These are phyloP conservation scores for Lepus americanus DNA, from an alignment of 2,113 vertebrate genomes.

Conservation along the genomic window DNA sequence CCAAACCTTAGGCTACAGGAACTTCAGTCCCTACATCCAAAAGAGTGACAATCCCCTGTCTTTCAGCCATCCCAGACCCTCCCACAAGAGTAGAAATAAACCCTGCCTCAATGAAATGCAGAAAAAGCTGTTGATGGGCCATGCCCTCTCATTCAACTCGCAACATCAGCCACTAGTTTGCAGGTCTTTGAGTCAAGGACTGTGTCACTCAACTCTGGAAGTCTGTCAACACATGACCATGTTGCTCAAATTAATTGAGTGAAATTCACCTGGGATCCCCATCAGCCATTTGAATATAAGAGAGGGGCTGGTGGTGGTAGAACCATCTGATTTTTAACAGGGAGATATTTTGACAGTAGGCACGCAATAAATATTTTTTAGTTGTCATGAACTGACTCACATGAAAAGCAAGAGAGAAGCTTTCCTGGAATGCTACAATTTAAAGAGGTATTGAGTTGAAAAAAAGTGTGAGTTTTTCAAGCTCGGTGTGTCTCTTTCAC, in stretches of 20 bases:
- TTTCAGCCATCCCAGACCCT: background rate
- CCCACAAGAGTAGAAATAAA: background rate
- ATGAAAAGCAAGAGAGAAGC: constrained; percentile 42
- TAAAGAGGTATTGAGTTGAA: background rate
- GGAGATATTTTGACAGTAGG: background rate
- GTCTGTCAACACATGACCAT: background rate
- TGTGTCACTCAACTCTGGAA: background rate
- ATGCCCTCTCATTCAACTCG: background rate
- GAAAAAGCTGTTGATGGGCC: background rate
- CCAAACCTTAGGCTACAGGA: background rate
- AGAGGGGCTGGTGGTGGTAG: background rate
- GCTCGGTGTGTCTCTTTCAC: background rate
- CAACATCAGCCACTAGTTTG: background rate
- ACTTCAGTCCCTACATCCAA: background rate
- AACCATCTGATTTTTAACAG: constrained; percentile 22
- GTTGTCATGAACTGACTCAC: constrained; percentile 9
- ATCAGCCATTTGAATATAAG: background rate
- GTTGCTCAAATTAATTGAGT: background rate
- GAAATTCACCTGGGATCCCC: background rate
- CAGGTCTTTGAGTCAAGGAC: background rate
- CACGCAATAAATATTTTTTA: constrained; percentile 46
- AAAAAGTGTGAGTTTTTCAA: background rate
- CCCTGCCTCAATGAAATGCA: background rate
- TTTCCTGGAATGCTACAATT: constrained; percentile 1
- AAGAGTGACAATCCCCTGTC: too few relatives aligned